Conservation (phyloP, 2,888 invertebrate species). For the Sinentomon sp. region DNA sequence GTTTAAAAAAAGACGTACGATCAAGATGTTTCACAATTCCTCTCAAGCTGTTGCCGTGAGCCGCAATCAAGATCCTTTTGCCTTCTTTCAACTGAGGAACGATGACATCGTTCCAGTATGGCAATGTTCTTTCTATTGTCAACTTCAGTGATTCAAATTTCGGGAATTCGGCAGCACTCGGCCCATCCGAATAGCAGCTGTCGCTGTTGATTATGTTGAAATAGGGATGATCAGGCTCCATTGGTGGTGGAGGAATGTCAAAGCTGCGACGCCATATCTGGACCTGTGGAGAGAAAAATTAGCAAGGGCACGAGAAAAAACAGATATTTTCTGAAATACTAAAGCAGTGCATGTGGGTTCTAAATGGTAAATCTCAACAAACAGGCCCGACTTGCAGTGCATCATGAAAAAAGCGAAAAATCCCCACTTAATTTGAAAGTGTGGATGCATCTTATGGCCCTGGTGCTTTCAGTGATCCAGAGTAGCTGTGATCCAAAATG, state of each 20-base stretch:
- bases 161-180: slow-evolving; percentile 40
- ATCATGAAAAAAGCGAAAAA: too few relatives aligned
- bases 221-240: slow-evolving; percentile 44
- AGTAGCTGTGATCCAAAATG: too few relatives aligned
- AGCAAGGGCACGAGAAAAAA: too few relatives aligned
- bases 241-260: slow-evolving; percentile 51
- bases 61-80: slow-evolving; percentile 47
- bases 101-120: slow-evolving; percentile 61
- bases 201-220: slow-evolving; percentile 46
- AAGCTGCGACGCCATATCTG: slow-evolving; percentile 63
- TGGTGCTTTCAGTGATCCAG: too few relatives aligned
- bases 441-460: too few relatives aligned
- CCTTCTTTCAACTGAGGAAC: slow-evolving; percentile 55
- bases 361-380: too few relatives aligned
- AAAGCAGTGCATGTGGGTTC: too few relatives aligned
- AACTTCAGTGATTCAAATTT: slow-evolving; percentile 54
- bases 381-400: too few relatives aligned
- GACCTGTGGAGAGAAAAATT: too few relatives aligned
- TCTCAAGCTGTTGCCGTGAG: slow-evolving; percentile 60
- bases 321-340: too few relatives aligned
- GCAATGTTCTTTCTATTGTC: slow-evolving; percentile 50
- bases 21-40: slow-evolving; percentile 66
- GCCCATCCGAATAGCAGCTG: slow-evolving; percentile 38
- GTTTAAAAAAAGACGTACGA: slow-evolving; percentile 25
- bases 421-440: too few relatives aligned